A percentile compares a stretch with the other conserved stretches of the same genome.
Conservation (phyloP, 2,888 invertebrate species). For the Oxystoma pomonae region DNA sequence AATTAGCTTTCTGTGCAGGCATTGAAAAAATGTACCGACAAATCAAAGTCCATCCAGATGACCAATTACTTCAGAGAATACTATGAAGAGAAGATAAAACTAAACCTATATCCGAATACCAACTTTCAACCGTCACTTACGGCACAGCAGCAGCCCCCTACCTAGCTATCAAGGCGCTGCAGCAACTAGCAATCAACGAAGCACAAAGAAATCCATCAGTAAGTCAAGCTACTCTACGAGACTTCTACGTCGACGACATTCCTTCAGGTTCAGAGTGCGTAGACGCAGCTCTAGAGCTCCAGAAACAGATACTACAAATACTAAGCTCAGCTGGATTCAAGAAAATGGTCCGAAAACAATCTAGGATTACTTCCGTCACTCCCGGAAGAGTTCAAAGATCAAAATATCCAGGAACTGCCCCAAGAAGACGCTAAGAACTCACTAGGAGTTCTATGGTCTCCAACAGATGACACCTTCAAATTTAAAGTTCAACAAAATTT, state of each 20-base stretch:
- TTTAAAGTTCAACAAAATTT: too few species aligned
- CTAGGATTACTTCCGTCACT: neutral
- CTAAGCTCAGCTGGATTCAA: slow-evolving; percentile 1
- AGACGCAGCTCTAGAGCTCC: neutral
- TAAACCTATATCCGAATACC: slow-evolving; percentile 17
- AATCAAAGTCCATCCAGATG: slow-evolving; percentile 4
- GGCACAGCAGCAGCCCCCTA: slow-evolving; percentile 25
- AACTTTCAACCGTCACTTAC: slow-evolving; percentile 26
- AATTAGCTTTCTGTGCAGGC: neutral
- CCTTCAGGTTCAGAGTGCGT: neutral
- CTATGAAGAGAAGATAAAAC: slow-evolving; percentile 19
- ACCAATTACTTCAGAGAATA: slow-evolving; percentile 24
- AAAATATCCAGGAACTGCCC: too few species aligned
- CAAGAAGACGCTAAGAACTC: neutral
- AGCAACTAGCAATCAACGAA: slow-evolving; percentile 23
- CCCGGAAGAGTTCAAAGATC: neutral
- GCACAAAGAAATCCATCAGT: slow-evolving; percentile 15
- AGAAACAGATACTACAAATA: slow-evolving; percentile 3
- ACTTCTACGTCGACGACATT: slow-evolving; percentile 6
- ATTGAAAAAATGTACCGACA: neutral
- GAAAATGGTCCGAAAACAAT: neutral
- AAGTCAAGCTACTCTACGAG: neutral
- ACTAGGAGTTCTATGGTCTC: neutral
- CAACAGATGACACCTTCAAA: too few species aligned
- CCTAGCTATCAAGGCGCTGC: slow-evolving; percentile 21